Base-by-base conservation (phyloP, 2,797 vertebrate genomes). In the Anabas testudineus region DNA sequence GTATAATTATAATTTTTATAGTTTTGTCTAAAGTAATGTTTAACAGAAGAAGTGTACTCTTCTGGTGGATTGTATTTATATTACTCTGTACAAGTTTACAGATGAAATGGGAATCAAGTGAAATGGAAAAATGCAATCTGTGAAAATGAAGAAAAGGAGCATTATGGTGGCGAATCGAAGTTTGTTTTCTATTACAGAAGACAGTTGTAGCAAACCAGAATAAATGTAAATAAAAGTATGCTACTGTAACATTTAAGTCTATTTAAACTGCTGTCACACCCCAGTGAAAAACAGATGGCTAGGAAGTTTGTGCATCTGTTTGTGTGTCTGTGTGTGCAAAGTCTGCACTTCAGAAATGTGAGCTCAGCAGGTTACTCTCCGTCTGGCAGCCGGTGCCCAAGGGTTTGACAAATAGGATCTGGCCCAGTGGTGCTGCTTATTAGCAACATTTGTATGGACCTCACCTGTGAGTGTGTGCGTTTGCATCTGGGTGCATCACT, bases 401-500 rank as follows among this genome's bases (percentile, higher is more conserved):
- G 86, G 88, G 84, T 86, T 88, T 90, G 86, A 91, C 88, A 90
- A 92, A 91, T 90, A 83, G 84, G 84, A 90, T 89, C 59, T 76
- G 73, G 85, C 81, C 85, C 85, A 79, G 66, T 72, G 72, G 83
- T 76, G 87, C 83, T 86, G 81, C 88, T 88, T 91, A 90, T 90
- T 89, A 91, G 83, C 73, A 84, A 78, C 81, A 88, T 91, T 91
- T 88, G 88, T 89, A 85, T 67, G 71, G 76, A 82, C 69, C 67
- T 76, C 68, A 87, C 76, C 67, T 81, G 63, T 68, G 58, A 22
- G 49, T 67, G 49, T 48, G 52, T 57, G 59, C 62, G 41, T 58
- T 37, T 73, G 26, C 42, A 42, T 71, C 55, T 70, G 78, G 70
- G 74, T 79, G 47, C 77, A 64, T 81, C 61, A 14, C 66, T 82